Base-by-base conservation (phyloP, 2,113 vertebrate species). In the Petrocephalus microphthalmus region DNA sequence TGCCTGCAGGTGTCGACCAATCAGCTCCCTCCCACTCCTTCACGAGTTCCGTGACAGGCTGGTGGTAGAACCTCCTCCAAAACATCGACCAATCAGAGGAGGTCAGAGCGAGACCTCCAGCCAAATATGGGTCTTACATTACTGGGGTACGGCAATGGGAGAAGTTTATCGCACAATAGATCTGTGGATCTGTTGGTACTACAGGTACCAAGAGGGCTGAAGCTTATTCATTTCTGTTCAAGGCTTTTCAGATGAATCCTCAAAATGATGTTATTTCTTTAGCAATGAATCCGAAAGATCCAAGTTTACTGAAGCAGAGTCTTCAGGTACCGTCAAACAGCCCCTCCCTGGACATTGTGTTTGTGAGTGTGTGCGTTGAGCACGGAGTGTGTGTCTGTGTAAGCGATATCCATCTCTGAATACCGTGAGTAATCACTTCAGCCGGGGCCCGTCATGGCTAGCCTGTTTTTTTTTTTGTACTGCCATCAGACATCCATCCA, bases 1-100 rank as follows among this genome's bases (percentile, higher is more conserved):
- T 22, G 15, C 78, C 88, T 84, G 53, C 84, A 90, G 88, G 53
- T 84, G 56, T 88, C 90, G 86, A 88, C 53, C 74, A 89, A 90
- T 90, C 87, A 88, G 88, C 87, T 84, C 89, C 87, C 33, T 89
- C 89, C 88, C 29, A 5, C 54, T 13, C 8, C 53, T 90, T 64
- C 64, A 86, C 74, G 88, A 88, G 71, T 78, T 15, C 71, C 17
- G 0, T 33, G 22, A 22, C 84, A 83, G 81, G 20, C 17, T n/a
- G 20, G 20, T 83, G 81, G 45, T n/a, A 49, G 37, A 45, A 25
- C 37, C 60, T 67, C 60, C 60, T 10, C 60, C 11, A 49, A 49
- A 49, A 20, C 8, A n/a, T 10, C 20, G 74, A 22, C 74, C 42
- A 37, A 42, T 47, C 81, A 47, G 42, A 83, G 37, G 20, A 45